phyloP scores from a whole-genome alignment of 2,888 invertebrate genomes.

The Ormyrus nitidulus region DNA sequence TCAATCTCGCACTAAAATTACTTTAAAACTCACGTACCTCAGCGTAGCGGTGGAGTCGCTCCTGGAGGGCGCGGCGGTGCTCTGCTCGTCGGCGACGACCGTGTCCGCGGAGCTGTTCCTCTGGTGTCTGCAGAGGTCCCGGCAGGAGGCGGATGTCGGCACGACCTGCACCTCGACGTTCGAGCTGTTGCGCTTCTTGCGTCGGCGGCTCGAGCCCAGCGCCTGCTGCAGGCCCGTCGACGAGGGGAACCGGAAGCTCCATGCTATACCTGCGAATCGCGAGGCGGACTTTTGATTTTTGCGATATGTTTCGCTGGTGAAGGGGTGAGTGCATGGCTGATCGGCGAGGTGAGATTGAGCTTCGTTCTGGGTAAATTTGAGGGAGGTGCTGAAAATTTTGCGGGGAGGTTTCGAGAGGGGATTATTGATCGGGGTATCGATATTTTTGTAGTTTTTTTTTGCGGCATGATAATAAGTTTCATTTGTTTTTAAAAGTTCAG shows the following conservation, averaged over 20 bases:
- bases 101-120: background rate
- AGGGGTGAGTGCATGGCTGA: no score
- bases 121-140: conserved; percentile 1
- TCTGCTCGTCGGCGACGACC: background rate
- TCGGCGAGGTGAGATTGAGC: no score
- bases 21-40: background rate
- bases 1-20: background rate
- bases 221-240: conserved; percentile 67
- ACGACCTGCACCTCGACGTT: conserved; percentile 32
- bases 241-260: conserved; percentile 71
- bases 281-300: background rate
- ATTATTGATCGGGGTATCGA: no score
- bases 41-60: conserved; percentile 36
- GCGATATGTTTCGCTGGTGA: no score
- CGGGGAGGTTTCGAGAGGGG: no score
- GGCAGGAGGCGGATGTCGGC: conserved; percentile 15
- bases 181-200: conserved; percentile 62
- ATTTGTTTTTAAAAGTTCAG: no score
- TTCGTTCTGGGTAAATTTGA: no score
- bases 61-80: background rate
- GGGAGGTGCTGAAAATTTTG: no score
- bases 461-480: no score
- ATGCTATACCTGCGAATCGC: conserved; percentile 66
- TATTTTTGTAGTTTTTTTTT: no score
- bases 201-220: conserved; percentile 66